Percentiles rank a stretch among this genome's conserved stretches.
These are phyloP conservation scores for Cerceris rybyensis DNA, from an alignment of 2,888 invertebrate species.

Conservation along the genomic window DNA sequence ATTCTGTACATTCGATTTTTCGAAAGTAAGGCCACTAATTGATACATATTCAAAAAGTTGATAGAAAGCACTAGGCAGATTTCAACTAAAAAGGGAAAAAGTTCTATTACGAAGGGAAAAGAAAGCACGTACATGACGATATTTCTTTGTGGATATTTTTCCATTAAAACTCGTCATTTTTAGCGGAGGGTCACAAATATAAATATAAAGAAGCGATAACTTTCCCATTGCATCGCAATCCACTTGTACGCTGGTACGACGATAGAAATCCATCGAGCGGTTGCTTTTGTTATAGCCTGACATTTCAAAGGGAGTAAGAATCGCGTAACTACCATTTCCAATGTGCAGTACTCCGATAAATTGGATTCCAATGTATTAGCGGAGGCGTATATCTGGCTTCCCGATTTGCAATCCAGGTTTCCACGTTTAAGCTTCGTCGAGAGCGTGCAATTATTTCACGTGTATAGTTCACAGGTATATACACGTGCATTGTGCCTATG, in stretches of 20 bases:
- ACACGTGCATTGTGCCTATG: background rate
- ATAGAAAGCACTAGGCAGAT: too few species aligned
- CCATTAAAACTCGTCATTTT: too few species aligned
- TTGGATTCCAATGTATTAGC: slow-evolving; percentile 62
- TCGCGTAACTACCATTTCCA: slow-evolving; percentile 60
- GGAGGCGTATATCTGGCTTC: slow-evolving; percentile 56
- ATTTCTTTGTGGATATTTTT: too few species aligned
- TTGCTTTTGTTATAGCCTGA: slow-evolving; percentile 42
- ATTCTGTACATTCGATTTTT: too few species aligned
- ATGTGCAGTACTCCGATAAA: slow-evolving; percentile 64
- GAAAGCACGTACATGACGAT: too few species aligned
- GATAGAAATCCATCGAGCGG: slow-evolving; percentile 29
- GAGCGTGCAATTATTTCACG: slow-evolving; percentile 47
- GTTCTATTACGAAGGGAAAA: too few species aligned
- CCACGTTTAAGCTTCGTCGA: slow-evolving; percentile 48
- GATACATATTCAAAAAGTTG: too few species aligned
- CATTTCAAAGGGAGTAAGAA: slow-evolving; percentile 58
- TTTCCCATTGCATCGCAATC: background rate
- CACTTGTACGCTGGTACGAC: background rate
- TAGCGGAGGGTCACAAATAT: background rate
- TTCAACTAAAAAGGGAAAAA: too few species aligned
- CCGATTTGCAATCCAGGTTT: slow-evolving; percentile 50
- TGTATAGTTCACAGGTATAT: slow-evolving; percentile 15
- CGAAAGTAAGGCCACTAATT: too few species aligned
- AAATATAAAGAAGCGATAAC: background rate